A percentile compares a stretch with the other conserved stretches of the same genome.
Evolutionary conservation across 1,140 invertebrate species (phyloP).

Genomic region (Pseudomyrmex concolor): DNA sequence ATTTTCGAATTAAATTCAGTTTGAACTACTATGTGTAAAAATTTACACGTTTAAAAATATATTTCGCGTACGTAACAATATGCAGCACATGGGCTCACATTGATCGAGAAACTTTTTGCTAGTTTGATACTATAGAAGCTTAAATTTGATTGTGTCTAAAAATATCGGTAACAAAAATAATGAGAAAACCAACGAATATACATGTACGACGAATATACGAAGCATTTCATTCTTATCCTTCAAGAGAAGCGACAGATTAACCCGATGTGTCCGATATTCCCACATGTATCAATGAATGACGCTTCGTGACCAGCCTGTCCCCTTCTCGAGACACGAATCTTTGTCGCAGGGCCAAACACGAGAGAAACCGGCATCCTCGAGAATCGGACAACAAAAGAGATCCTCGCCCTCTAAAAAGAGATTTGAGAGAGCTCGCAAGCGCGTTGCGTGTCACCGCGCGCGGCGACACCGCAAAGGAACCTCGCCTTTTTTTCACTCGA

Average conservation of each 20-base stretch:
- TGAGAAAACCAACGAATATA: neutral
- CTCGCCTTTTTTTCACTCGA: neutral
- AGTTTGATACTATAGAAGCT: too few species aligned
- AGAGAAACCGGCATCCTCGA: neutral
- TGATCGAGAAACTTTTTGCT: too few species aligned
- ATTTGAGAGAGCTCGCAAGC: constrained; percentile 31
- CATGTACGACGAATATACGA: neutral
- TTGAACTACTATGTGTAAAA: too few species aligned
- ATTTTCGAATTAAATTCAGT: too few species aligned
- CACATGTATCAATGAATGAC: constrained; percentile 28
- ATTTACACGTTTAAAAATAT: too few species aligned
- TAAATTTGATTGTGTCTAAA: too few species aligned
- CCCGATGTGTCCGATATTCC: constrained; percentile 21
- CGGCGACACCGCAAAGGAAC: constrained; percentile 61
- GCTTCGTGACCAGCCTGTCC: constrained; percentile 42
- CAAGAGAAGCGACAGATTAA: constrained; percentile 8
- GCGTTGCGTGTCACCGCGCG: constrained; percentile 70
- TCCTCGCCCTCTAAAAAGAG: constrained; percentile 51
- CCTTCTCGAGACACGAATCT: constrained; percentile 19
- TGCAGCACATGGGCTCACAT: too few species aligned
- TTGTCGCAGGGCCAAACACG: constrained; percentile 40
- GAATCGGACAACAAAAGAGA: constrained; percentile 40
- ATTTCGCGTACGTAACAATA: too few species aligned
- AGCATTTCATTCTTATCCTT: constrained; percentile 3
- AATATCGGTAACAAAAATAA: too few species aligned